phyloP scores from a whole-genome alignment of 2,888 invertebrate genomes.

The Malacosoma neustria region DNA sequence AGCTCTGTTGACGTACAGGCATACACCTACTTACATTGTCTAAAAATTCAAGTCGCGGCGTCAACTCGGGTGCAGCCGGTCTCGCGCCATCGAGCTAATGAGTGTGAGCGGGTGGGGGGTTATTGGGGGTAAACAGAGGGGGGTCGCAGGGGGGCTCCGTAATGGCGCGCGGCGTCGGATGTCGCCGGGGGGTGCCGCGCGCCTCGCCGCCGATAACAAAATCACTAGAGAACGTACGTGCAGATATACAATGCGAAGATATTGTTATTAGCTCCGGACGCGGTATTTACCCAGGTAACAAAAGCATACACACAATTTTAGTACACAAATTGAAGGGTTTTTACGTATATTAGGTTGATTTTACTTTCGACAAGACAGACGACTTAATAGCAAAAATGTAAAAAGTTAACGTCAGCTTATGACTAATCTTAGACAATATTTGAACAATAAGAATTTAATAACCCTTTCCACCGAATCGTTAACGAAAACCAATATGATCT shows the following conservation, averaged over 20 bases:
- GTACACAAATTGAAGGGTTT: too few species aligned
- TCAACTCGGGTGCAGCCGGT: constrained; percentile 45
- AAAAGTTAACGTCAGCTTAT: too few species aligned
- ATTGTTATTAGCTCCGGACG: constrained; percentile 23
- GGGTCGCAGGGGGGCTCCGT: constrained; percentile 35
- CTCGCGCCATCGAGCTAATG: constrained; percentile 38
- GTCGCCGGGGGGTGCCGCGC: constrained; percentile 62
- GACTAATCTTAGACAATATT: too few species aligned
- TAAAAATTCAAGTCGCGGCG: constrained; percentile 56
- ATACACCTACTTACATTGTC: constrained; percentile 17
- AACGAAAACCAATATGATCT: too few species aligned
- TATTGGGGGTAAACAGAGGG: constrained; percentile 17
- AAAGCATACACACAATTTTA: too few species aligned
- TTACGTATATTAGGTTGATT: too few species aligned
- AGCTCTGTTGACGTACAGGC: constrained; percentile 5
- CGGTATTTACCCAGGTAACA: not conserved
- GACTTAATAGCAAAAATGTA: too few species aligned
- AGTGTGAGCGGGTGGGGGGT: constrained; percentile 14
- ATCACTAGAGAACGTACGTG: constrained; percentile 61
- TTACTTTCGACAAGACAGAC: too few species aligned
- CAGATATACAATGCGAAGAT: constrained; percentile 14
- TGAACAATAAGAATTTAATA: too few species aligned
- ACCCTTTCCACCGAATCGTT: too few species aligned
- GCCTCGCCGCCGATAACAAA: constrained; percentile 66
- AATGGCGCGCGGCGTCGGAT: constrained; percentile 66